Evolutionary conservation across 2,113 vertebrate genomes (phyloP).

Genomic region (Eulacestoma nigropectus): DNA sequence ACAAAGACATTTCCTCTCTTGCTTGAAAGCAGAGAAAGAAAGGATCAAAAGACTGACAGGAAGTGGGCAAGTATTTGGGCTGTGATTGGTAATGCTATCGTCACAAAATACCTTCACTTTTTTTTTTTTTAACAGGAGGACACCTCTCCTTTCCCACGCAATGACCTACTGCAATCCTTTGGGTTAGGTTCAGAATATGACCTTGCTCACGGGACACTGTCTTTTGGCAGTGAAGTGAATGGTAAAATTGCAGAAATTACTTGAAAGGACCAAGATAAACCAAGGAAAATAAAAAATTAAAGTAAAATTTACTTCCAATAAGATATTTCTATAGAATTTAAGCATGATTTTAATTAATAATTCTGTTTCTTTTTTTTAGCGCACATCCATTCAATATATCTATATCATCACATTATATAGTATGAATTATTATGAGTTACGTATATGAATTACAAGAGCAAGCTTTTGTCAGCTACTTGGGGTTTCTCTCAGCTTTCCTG

Average conservation of each 20-base stretch:
- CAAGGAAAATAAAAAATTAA: background rate
- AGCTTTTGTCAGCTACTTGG: background rate
- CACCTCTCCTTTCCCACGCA: background rate
- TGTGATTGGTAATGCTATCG: background rate
- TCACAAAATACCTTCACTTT: background rate
- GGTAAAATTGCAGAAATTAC: background rate
- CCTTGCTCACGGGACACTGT: background rate
- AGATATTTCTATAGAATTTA: background rate
- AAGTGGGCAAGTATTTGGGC: background rate
- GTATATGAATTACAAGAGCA: background rate
- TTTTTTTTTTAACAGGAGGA: background rate
- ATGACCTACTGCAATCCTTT: background rate
- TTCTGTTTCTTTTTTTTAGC: background rate
- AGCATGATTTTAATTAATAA: background rate
- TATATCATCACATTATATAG: rapidly evolving
- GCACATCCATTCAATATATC: background rate
- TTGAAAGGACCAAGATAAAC: background rate
- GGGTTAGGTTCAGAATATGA: background rate
- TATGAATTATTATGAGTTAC: background rate
- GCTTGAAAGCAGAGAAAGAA: background rate
- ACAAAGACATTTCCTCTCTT: background rate
- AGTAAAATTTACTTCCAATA: background rate
- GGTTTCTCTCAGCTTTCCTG: background rate
- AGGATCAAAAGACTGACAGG: background rate
- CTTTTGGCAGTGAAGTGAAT: background rate